Conservation (phyloP, 2,888 invertebrate genomes). For the Argyresthia goedartella region DNA sequence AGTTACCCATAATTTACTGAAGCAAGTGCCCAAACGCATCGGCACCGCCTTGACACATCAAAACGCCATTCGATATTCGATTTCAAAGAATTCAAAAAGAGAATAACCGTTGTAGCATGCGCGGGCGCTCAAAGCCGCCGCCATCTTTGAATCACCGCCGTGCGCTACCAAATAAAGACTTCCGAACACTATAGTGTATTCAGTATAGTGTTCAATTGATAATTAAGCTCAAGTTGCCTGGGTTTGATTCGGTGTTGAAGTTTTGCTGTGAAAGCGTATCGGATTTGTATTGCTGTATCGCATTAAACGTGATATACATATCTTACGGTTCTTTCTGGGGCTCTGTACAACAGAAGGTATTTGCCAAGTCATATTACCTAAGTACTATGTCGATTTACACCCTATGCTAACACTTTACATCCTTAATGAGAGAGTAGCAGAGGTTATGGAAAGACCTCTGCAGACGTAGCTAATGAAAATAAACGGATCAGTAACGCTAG, state of each 20-base stretch:
- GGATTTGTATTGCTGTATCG: too few relatives aligned
- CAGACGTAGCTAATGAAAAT: too few relatives aligned
- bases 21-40: neutral
- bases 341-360: too few relatives aligned
- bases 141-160: constrained; percentile 39
- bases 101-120: constrained; percentile 11
- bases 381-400: too few relatives aligned
- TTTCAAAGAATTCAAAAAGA: neutral
- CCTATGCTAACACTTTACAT: too few relatives aligned
- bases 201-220: constrained; percentile 62
- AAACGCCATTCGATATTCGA: constrained; percentile 30
- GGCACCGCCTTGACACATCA: constrained; percentile 14
- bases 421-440: too few relatives aligned
- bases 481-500: too few relatives aligned
- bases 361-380: too few relatives aligned
- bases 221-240: constrained; percentile 40
- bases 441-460: too few relatives aligned
- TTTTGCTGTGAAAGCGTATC: neutral
- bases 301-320: too few relatives aligned
- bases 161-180: constrained; percentile 38
- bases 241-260: neutral
- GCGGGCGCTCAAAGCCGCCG: constrained; percentile 26
- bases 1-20: too few relatives aligned
- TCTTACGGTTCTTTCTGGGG: too few relatives aligned
- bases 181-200: constrained; percentile 19